A percentile compares a stretch with the other conserved stretches of the same genome.
Evolutionary conservation across 2,113 vertebrate genomes (phyloP).

Genomic region (Rattus rattus): DNA sequence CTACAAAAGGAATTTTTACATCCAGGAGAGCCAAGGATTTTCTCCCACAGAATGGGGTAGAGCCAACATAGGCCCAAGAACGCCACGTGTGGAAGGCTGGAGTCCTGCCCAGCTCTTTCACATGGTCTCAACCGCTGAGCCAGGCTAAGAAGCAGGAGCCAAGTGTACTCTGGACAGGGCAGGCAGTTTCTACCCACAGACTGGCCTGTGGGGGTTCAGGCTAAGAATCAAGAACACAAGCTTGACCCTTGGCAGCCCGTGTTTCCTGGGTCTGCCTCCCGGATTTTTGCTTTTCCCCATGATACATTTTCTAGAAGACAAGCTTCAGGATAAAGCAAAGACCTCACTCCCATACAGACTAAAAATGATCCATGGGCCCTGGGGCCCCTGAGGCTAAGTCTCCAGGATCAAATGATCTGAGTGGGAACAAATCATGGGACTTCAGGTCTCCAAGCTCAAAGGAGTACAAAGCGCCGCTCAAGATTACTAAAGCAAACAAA

Average conservation of each 20-base stretch:
- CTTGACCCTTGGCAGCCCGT: not conserved
- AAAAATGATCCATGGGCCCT: not conserved
- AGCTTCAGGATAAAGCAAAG: not conserved
- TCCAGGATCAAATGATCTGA: not conserved
- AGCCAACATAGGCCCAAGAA: not conserved
- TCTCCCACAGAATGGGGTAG: not conserved
- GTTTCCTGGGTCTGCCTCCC: not conserved
- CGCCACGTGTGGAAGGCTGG: not conserved
- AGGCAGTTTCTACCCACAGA: not conserved
- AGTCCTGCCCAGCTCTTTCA: not conserved
- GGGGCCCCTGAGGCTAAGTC: not conserved
- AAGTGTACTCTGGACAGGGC: not conserved
- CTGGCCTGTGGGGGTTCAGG: not conserved
- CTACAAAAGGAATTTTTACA: conserved; percentile 1
- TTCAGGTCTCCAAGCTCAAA: not conserved
- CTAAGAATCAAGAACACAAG: not conserved
- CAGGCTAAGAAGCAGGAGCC: not conserved
- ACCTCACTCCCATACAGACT: not conserved
- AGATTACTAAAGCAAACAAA: not conserved
- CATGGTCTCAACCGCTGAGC: not conserved
- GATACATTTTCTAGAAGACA: not conserved
- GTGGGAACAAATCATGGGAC: not conserved
- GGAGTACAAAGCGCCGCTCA: no score
- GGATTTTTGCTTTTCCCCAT: not conserved
- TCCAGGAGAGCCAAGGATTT: not conserved